Percentiles rank a stretch among this genome's conserved stretches.
Conservation (phyloP, 1,140 invertebrate genomes). For the Meloidogyne chitwoodi region DNA sequence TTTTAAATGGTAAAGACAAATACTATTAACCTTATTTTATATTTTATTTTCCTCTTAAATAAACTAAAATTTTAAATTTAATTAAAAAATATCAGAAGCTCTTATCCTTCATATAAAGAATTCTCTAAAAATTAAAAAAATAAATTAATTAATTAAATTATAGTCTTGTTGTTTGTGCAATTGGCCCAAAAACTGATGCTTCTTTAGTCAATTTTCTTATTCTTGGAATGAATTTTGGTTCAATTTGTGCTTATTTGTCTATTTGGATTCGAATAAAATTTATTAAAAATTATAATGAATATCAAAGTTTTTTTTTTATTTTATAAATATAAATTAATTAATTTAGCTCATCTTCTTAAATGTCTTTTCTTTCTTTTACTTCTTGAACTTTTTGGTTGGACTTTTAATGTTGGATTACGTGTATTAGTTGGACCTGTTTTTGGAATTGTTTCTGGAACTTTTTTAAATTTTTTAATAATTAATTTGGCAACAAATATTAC, state of each 20-base stretch:
- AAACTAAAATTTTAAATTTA: too few species aligned
- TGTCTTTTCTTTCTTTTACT: slow-evolving; percentile 1
- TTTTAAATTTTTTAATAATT: slow-evolving; percentile 2
- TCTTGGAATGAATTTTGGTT: slow-evolving; percentile 3
- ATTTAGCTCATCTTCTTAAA: not conserved
- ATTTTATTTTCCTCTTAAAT: too few species aligned
- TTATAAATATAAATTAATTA: not conserved
- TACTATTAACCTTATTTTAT: too few species aligned
- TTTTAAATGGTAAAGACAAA: too few species aligned
- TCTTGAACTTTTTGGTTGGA: slow-evolving; percentile 4
- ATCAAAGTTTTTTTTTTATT: not conserved
- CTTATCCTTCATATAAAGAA: too few species aligned
- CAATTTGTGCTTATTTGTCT: not conserved
- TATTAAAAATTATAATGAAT: not conserved
- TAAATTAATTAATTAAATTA: too few species aligned
- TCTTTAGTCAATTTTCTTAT: not conserved
- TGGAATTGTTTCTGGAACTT: not conserved
- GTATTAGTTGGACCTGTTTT: not conserved
- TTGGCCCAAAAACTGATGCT: slow-evolving; percentile 1
- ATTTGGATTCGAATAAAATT: not conserved
- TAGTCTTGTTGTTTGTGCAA: not conserved
- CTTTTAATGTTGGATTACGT: not conserved
- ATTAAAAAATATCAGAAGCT: too few species aligned
- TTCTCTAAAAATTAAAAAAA: too few species aligned
- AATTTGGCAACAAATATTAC: slow-evolving; percentile 1